Base-by-base conservation (phyloP, 2,888 invertebrate species). In the Exephanes ischioxanthus region DNA sequence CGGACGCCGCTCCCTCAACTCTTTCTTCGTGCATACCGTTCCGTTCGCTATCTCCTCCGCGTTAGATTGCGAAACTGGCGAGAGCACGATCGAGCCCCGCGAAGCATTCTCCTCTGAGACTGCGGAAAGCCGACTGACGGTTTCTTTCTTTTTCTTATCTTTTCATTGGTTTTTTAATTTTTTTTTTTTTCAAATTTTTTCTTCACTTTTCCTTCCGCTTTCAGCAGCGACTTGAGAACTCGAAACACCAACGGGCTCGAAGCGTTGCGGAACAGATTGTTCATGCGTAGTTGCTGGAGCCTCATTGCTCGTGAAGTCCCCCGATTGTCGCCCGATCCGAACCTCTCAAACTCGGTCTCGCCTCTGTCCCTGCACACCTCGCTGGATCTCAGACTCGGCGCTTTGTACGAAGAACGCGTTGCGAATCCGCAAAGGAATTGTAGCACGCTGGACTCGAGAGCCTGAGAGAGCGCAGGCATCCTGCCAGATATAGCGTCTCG, bases 401-500 rank as follows among this genome's bases (percentile, higher is more conserved):
- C 4, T 33, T 61, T 16, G 48, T 48, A 41, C 33, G 55, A 55
- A 77, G 22, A 61, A 16, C 41, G 41, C 67, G 16, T n/a, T 73
- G 63, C 73, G 68, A 78, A 78, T 58, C 77, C 63, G 78, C 81
- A 72, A 45, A 53, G 63, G 61, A 51, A 51, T 66, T 77, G 67
- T 73, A 80, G 76, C 80, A 77, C 26, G 77, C 63, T 77, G 53
- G 77, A 83, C 83, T 80, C 41, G 83, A 79, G 77, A 76, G 37
- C 53, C 75, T 48, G 26, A 68, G 51, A 51, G 66, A 5, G 37
- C 67, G 33, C 73, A 61, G 86, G 84, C 85, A 83, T 77, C 30
- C 48, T 86, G 85, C 86, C 86, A 83, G 77, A 73, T 66, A 41
- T 16, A 61, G 79, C 70, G 63, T 85, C 77, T 73, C 70, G 73